Evolutionary conservation across 2,888 invertebrate species (phyloP).

Genomic region (Entomobrya multifasciata): DNA sequence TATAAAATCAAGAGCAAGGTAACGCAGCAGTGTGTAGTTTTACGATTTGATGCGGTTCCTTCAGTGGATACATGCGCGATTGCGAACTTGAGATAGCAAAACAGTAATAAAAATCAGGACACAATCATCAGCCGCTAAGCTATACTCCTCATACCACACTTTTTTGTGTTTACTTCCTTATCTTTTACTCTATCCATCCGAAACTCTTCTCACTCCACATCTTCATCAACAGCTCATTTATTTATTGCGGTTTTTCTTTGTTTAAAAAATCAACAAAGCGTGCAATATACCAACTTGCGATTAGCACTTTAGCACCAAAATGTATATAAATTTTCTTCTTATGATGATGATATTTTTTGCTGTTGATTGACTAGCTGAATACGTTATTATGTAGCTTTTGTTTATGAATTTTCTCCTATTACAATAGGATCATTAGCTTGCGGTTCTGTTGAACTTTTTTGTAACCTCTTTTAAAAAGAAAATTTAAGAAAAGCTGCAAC

Average conservation of each 20-base stretch:
- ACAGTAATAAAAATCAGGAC: constrained; percentile 62
- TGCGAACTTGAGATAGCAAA: constrained; percentile 49
- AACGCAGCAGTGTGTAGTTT: constrained; percentile 36
- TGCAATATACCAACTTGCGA: background rate
- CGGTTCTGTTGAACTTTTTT: background rate
- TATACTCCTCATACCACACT: constrained; percentile 38
- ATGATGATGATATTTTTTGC: background rate
- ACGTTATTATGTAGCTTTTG: background rate
- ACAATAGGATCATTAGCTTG: constrained; percentile 3
- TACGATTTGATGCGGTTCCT: constrained; percentile 24
- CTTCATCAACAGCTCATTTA: background rate
- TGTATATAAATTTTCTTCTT: background rate
- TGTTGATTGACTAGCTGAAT: background rate
- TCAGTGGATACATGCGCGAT: no score
- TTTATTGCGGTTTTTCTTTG: constrained; percentile 11
- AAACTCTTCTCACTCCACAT: background rate
- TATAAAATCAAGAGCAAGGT: constrained; percentile 51
- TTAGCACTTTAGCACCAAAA: constrained; percentile 20
- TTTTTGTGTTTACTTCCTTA: constrained; percentile 18
- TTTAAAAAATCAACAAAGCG: constrained; percentile 10
- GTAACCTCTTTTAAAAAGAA: background rate
- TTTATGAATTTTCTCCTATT: background rate
- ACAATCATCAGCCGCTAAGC: constrained; percentile 17
- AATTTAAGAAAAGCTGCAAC: no score
- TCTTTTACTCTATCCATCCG: background rate